Base-by-base conservation (phyloP, 1,140 invertebrate species). In the Tyrophagus putrescentiae region DNA sequence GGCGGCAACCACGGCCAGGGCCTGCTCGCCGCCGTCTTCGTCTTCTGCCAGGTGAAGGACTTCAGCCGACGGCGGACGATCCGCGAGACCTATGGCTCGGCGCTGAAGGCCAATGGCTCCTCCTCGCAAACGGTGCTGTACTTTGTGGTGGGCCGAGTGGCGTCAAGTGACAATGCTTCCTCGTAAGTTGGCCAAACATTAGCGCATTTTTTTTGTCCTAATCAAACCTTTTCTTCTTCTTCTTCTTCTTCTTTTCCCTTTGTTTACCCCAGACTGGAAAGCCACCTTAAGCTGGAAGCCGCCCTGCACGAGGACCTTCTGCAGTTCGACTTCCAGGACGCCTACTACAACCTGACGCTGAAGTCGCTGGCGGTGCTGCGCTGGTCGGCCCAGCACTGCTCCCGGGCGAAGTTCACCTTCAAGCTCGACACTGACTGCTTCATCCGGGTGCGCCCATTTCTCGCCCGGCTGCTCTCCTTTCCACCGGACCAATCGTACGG, bases 351-450 rank as follows among this genome's bases (percentile, higher is more conserved):
- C 54, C 61, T 71, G 5, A 69, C 68, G 3, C 52, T 70, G 7
- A 72, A 72, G 64, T 69, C 65, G n/a, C 44, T 70, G 18, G 65
- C 69, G 23, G 57, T 71, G 36, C 44, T 73, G 11, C 62, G 66
- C 9, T 73, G 72, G 72, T 78, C 84, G 4, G 78, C 73, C 1
- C 74, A 72, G 7, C 77, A 80, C 64, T 87, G 84, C 68, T 69
- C 73, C 44, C 70, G 72, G 72, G 75, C 77, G 2, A 79, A 78
- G 53, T 87, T 80, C 70, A 72, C 88, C 1, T 77, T 88, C 69
- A 89, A 90, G 73, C 81, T 82, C 4, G 86, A 89, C 64, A 85
- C 89, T 65, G 86, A 90, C 64, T 84, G 85, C 71, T 87, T 83
- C 68, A 76, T 90, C 4, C 86, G 87, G 72, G 72, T 87, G 45